Evolutionary conservation across 2,113 vertebrate species (phyloP), one percentile per base, ranked within the genome.

Genomic region (Helogale parvula): DNA sequence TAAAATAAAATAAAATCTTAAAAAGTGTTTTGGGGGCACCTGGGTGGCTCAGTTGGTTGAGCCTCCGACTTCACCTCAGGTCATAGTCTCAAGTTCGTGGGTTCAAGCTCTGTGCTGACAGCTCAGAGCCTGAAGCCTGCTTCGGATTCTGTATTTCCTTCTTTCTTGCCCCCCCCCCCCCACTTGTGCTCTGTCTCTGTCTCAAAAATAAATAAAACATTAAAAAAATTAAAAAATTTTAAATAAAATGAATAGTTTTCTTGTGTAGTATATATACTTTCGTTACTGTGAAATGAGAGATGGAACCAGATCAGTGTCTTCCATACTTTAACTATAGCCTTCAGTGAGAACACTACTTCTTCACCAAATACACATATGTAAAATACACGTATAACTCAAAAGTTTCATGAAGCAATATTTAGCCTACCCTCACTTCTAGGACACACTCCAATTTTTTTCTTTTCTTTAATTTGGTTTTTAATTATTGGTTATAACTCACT

Each of bases 401-500:
- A 66, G 38, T 69, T 60, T 63, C 65, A 47, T 63, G 23, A 79
- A 83, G 10, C 41, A 85, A 52, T 54, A 81, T 45, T 85, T 76
- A 82, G 38, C 0, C 74, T 76, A 82, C 38, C 0, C 50, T 85
- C 41, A 52, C 19, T 87, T 77, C 45, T 23, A 35, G 21, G 54
- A 84, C 68, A 14, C 6, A 41, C n/a, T 92, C 90, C 90, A 54
- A 71, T 50, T 60, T 77, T 35, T 69, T 92, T 60, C 23, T 84
- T 66, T 93, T 77, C 50, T n/a, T 35, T 31, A 10, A 66, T 47
- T 76, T 84, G 41, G 54, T 86, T 90, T 96, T 93, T 85, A 88
- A 92, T n/a, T 72, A 27, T 33, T 93, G n/a, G 27, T 79, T 96
- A 74, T 74, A 94, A 94, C 35, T 17, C 41, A 96, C 47, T 71